Percentiles rank a stretch among this genome's conserved stretches.
Evolutionary conservation across 2,888 invertebrate genomes (phyloP).

Genomic region (Ochlodes sylvanus): DNA sequence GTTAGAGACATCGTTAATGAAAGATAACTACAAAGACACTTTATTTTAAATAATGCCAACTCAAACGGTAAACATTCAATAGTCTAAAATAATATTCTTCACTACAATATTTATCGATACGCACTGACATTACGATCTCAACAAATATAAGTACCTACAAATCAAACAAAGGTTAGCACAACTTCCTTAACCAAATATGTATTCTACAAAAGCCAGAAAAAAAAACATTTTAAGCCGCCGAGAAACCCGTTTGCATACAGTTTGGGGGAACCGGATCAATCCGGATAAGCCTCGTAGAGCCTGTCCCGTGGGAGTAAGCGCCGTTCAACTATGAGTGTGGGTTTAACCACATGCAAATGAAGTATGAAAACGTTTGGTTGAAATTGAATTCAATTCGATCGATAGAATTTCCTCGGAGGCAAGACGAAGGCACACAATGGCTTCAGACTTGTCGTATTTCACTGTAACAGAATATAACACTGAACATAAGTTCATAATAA

Average conservation of each 20-base stretch:
- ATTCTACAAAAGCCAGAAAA: neutral
- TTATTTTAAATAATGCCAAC: no score
- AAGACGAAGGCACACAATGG: no score
- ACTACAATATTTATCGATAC: no score
- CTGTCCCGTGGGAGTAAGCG: conserved; percentile 27
- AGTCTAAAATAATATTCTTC: no score
- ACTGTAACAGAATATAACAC: no score
- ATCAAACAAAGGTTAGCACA: neutral
- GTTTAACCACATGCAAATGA: conserved; percentile 21
- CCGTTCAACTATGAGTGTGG: conserved; percentile 19
- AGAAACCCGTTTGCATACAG: conserved; percentile 19
- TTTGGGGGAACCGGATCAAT: conserved; percentile 39
- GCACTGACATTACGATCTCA: no score
- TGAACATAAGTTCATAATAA: no score
- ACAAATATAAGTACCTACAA: no score
- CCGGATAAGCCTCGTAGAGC: conserved; percentile 44
- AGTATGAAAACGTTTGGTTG: conserved; percentile 4
- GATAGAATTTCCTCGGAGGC: neutral
- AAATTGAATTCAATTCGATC: neutral
- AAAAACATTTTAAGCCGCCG: conserved; percentile 11
- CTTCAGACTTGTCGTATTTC: neutral
- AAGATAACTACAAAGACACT: no score
- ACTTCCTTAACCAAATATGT: neutral
- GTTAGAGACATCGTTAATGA: no score
- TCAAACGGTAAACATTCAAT: no score